Conservation (phyloP, 1,140 invertebrate species). For the Homalodisca vitripennis region DNA sequence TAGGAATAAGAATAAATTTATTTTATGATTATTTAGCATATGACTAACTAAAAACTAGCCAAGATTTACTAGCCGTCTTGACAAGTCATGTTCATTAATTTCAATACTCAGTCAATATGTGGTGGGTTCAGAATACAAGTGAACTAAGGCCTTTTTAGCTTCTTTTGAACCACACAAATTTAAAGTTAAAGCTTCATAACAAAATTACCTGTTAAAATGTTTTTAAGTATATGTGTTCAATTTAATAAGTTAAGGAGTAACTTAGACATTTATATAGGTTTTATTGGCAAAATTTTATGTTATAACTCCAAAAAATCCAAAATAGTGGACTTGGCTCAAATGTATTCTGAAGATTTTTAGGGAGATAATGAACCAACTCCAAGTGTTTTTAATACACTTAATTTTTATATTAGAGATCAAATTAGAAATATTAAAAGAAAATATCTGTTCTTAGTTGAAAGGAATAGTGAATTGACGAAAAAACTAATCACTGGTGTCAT, state of each 20-base stretch:
- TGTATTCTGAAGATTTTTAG: constrained; percentile 9
- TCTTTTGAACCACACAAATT: background rate
- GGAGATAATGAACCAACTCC: background rate
- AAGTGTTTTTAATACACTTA: background rate
- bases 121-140: constrained; percentile 19
- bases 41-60: too few species aligned
- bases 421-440: background rate
- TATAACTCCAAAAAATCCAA: background rate
- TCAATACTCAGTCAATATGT: too few species aligned
- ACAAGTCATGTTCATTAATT: too few species aligned
- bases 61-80: too few species aligned
- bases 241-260: background rate
- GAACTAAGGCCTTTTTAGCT: constrained; percentile 3
- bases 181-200: constrained; percentile 23
- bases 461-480: too few species aligned
- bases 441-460: too few species aligned
- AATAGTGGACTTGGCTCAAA: constrained; percentile 19
- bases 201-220: background rate
- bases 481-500: too few species aligned
- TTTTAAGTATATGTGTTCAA: background rate
- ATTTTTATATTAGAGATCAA: background rate
- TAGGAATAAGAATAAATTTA: too few species aligned
- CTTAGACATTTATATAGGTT: too few species aligned
- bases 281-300: background rate
- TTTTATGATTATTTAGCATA: too few species aligned